Evolutionary conservation across 64 coral and sea anemone species (phyloP).

Genomic region (Montipora foliosa): DNA sequence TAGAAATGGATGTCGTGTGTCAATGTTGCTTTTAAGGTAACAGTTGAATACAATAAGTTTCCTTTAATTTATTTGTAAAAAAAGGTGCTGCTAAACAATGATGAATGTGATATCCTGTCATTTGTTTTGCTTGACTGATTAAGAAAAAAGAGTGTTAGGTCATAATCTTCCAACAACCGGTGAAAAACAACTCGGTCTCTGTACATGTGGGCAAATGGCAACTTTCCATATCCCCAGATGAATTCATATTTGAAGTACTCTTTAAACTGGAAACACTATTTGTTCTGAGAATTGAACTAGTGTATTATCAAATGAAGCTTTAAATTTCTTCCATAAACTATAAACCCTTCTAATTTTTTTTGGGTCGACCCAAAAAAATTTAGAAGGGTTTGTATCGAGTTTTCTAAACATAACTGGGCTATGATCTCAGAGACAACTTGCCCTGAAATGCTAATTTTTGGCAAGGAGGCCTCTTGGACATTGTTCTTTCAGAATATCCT

Average conservation of each 20-base stretch:
- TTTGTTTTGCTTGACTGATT: neutral
- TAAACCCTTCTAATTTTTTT: neutral
- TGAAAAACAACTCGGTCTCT: neutral
- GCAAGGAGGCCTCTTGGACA: too few relatives aligned
- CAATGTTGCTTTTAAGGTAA: too few relatives aligned
- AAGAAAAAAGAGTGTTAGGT: neutral
- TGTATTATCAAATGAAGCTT: neutral
- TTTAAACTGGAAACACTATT: too few relatives aligned
- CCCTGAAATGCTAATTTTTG: too few relatives aligned
- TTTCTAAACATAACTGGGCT: neutral
- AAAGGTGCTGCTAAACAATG: too few relatives aligned
- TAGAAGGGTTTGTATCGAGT: neutral
- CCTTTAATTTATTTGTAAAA: too few relatives aligned
- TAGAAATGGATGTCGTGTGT: too few relatives aligned
- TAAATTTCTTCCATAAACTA: neutral
- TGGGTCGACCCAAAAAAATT: neutral
- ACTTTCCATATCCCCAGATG: neutral
- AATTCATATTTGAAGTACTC: too few relatives aligned
- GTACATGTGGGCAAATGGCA: neutral
- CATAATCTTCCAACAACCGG: neutral
- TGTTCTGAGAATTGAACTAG: neutral
- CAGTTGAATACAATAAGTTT: too few relatives aligned
- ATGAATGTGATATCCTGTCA: too few relatives aligned
- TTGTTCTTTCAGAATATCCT: too few relatives aligned
- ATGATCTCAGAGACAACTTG: too few relatives aligned